Evolutionary conservation across 2,113 vertebrate genomes (phyloP).

Genomic region (Halcyon malimbica): DNA sequence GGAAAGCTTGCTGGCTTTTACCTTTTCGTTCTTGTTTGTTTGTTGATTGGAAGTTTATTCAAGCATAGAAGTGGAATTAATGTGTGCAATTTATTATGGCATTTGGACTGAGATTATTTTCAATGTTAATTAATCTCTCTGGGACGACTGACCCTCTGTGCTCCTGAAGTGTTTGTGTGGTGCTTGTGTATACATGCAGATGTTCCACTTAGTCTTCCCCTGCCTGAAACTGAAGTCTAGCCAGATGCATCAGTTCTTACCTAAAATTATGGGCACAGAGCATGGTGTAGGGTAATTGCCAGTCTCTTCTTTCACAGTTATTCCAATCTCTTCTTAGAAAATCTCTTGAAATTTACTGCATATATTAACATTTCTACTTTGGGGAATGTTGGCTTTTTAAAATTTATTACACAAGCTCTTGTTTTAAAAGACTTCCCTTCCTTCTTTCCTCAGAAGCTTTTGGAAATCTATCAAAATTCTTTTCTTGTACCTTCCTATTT

Average conservation of each 20-base stretch:
- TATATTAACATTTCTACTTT: not conserved
- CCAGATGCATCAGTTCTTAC: not conserved
- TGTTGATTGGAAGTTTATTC: constrained; percentile 12
- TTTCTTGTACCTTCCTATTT: not conserved
- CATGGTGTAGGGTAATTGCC: not conserved
- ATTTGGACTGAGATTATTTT: constrained; percentile 14
- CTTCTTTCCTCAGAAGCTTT: not conserved
- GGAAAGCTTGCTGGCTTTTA: not conserved
- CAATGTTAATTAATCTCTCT: not conserved
- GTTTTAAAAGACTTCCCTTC: not conserved
- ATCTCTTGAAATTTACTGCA: not conserved
- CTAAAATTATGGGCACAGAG: not conserved
- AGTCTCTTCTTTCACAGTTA: not conserved
- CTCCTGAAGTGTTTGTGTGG: not conserved
- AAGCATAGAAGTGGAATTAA: not conserved
- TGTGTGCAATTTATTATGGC: constrained; percentile 17
- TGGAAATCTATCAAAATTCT: not conserved
- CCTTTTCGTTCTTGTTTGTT: not conserved
- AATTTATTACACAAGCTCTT: not conserved
- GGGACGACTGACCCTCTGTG: not conserved
- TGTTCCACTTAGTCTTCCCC: constrained; percentile 11
- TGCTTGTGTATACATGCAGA: constrained; percentile 2
- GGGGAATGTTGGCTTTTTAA: not conserved
- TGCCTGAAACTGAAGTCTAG: not conserved
- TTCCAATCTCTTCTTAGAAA: not conserved